Conservation (phyloP, 64 coral and sea anemone genomes). For the Dendronephthya gigantea region DNA sequence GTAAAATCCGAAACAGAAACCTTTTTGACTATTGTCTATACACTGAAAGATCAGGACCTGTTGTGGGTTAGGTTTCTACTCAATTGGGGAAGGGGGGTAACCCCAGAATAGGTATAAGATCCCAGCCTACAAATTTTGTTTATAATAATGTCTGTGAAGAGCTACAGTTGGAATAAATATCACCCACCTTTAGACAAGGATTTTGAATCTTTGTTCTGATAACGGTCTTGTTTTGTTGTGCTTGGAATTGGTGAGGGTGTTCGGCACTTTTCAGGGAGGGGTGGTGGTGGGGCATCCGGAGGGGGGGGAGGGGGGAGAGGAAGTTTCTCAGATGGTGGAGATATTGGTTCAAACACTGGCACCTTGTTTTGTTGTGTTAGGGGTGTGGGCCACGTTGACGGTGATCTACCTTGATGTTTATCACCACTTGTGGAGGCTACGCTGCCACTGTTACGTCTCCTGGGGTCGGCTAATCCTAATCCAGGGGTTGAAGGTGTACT, state of each 20-base stretch:
- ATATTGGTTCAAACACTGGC: slow-evolving; percentile 75
- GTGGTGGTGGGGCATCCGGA: slow-evolving; percentile 28
- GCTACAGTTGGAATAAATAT: background rate
- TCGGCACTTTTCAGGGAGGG: slow-evolving; percentile 36
- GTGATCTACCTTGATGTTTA: background rate
- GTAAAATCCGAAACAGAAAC: too few species aligned
- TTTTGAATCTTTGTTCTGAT: background rate
- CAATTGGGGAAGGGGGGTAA: too few species aligned
- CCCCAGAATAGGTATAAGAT: too few species aligned
- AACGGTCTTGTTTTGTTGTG: background rate
- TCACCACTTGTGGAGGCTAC: background rate
- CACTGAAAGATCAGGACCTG: too few species aligned
- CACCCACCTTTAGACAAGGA: background rate
- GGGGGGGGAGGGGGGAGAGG: background rate
- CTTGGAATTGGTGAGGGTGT: slow-evolving; percentile 59
- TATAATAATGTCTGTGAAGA: too few species aligned
- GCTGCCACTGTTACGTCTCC: background rate
- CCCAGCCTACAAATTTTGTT: too few species aligned
- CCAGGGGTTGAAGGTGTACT: background rate
- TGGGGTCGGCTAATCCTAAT: background rate
- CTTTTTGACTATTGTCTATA: too few species aligned
- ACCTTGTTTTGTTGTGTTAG: background rate
- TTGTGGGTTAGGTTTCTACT: too few species aligned
- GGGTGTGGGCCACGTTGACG: background rate
- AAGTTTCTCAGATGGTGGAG: slow-evolving; percentile 19